Percentiles rank a stretch among this genome's conserved stretches.
These are phyloP conservation scores for Dicrurus megarhynchus DNA, from an alignment of 2,113 vertebrate species.

Conservation along the genomic window DNA sequence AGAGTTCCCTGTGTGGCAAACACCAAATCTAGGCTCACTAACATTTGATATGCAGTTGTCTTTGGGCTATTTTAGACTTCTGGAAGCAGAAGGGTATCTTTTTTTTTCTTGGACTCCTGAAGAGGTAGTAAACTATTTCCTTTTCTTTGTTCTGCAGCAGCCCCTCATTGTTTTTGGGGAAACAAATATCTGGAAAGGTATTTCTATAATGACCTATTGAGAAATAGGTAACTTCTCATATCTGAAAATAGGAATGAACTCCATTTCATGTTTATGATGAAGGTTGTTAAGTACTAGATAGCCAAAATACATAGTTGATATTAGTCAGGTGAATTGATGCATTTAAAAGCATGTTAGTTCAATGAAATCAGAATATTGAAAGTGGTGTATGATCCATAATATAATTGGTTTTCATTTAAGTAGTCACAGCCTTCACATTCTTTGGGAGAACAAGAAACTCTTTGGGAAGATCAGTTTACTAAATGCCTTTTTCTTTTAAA, in stretches of 20 bases:
- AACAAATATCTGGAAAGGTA: not conserved
- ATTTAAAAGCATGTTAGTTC: not conserved
- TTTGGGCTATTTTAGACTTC: slow-evolving; percentile 21
- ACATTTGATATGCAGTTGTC: not conserved
- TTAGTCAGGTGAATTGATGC: not conserved
- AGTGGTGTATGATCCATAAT: not conserved
- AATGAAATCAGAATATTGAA: not conserved
- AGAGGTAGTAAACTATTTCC: not conserved
- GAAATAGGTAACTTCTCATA: not conserved
- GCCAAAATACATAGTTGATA: not conserved
- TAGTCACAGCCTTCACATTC: not conserved
- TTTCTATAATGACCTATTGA: not conserved
- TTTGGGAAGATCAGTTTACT: not conserved
- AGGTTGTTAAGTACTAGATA: not conserved
- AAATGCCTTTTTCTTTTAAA: not conserved
- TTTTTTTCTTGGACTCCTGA: not conserved
- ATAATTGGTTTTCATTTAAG: not conserved
- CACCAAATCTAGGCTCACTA: not conserved
- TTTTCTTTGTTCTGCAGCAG: not conserved
- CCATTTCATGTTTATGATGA: not conserved
- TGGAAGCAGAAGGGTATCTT: not conserved
- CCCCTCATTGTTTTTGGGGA: not conserved
- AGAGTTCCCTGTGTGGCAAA: not conserved
- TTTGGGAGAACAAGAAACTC: not conserved
- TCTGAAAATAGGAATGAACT: not conserved